Percentiles rank a stretch among this genome's conserved stretches.
These are phyloP conservation scores for Noctua janthe DNA, from an alignment of 2,888 invertebrate genomes.

Conservation along the genomic window DNA sequence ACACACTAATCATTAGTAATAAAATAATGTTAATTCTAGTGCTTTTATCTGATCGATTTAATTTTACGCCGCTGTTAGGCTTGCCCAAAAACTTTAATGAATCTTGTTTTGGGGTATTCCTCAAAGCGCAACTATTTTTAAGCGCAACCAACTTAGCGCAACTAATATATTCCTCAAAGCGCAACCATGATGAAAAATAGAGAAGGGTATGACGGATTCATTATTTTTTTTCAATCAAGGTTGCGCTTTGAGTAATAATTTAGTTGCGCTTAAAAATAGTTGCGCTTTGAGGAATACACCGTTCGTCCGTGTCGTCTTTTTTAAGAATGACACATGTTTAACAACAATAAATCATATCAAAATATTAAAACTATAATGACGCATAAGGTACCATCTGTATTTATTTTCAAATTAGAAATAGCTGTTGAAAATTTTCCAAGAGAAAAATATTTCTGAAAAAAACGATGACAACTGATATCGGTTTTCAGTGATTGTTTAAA, in stretches of 20 bases:
- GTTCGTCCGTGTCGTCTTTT: too few relatives aligned
- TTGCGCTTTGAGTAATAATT: too few relatives aligned
- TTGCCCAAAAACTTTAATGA: too few relatives aligned
- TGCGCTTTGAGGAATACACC: too few relatives aligned
- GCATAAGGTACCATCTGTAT: slow-evolving; percentile 9
- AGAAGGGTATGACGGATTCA: too few relatives aligned
- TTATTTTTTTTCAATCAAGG: too few relatives aligned
- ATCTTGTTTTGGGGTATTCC: not conserved
- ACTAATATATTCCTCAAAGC: too few relatives aligned
- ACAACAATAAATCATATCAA: not conserved
- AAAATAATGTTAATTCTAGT: not conserved
- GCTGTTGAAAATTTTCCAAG: not conserved
- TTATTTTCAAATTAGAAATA: not conserved
- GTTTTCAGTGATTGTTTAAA: not conserved
- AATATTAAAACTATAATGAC: slow-evolving; percentile 1
- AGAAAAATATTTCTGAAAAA: not conserved
- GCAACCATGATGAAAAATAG: too few relatives aligned
- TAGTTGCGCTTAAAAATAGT: too few relatives aligned
- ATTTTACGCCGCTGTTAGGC: not conserved
- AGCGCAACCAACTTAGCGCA: too few relatives aligned
- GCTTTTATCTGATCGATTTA: not conserved
- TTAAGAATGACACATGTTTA: too few relatives aligned
- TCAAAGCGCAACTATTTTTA: too few relatives aligned
- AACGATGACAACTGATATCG: not conserved
- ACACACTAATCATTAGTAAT: not conserved